Percentiles rank a stretch among this genome's conserved stretches.
Conservation (phyloP, 2,113 vertebrate species). For the Engystomops pustulosus region DNA sequence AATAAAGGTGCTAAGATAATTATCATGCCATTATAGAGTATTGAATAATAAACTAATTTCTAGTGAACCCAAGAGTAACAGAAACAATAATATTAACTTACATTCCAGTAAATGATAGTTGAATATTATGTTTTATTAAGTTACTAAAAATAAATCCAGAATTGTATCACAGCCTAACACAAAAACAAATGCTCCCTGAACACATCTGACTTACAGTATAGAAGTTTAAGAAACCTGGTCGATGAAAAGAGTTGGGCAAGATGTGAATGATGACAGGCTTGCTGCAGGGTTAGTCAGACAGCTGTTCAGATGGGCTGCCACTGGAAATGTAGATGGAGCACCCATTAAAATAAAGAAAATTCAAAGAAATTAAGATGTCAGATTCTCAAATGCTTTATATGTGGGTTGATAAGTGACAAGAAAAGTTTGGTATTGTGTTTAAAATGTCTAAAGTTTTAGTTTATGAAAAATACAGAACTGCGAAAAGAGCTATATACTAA, state of each 20-base stretch:
- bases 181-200: background rate
- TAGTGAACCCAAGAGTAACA: no score
- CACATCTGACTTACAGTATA: slow-evolving; percentile 22
- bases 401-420: background rate
- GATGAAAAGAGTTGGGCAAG: slow-evolving; percentile 47
- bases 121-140: background rate
- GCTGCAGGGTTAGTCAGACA: slow-evolving; percentile 37
- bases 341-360: slow-evolving; percentile 12
- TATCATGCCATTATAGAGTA: no score
- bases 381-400: slow-evolving; percentile 14
- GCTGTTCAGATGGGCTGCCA: slow-evolving; percentile 31
- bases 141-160: background rate
- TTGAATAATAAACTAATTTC: no score
- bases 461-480: background rate
- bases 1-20: no score
- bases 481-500: no score
- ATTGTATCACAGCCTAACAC: background rate
- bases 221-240: slow-evolving; percentile 13
- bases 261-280: slow-evolving; percentile 39
- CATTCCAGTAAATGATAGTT: no score
- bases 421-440: no score
- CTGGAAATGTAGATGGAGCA: slow-evolving; percentile 33
- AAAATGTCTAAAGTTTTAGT: no score
- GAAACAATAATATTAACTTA: no score
- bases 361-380: background rate